Conservation (phyloP, 2,113 vertebrate genomes). For the Podarcis cretensis region DNA sequence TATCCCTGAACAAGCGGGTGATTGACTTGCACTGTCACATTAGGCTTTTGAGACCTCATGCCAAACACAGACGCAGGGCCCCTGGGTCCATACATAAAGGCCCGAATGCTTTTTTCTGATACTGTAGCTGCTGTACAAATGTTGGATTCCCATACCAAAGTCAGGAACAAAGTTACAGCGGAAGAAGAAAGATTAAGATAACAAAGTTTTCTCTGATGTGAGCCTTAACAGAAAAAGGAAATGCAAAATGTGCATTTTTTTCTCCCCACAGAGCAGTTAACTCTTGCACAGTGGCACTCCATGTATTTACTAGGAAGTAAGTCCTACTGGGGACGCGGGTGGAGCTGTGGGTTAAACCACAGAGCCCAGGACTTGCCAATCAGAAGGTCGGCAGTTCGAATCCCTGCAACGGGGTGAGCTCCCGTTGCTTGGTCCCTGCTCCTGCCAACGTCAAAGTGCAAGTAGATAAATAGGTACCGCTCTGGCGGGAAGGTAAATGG, state of each 20-base stretch:
- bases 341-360: too few species aligned
- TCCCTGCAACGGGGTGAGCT: too few species aligned
- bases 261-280: background rate
- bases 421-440: too few species aligned
- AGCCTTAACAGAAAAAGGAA: background rate
- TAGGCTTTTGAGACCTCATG: background rate
- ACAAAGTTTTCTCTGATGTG: constrained; percentile 15
- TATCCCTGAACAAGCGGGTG: constrained; percentile 9
- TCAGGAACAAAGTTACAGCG: background rate
- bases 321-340: background rate
- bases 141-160: background rate
- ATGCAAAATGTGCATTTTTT: background rate
- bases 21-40: background rate
- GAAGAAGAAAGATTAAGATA: background rate
- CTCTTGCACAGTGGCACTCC: background rate
- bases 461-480: too few species aligned
- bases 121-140: background rate
- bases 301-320: background rate
- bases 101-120: background rate
- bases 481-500: too few species aligned
- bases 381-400: too few species aligned
- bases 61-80: background rate
- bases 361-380: too few species aligned
- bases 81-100: background rate
- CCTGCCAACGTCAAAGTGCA: too few species aligned